A percentile compares a stretch with the other conserved stretches of the same genome.
Evolutionary conservation across 1,140 invertebrate species (phyloP).

Genomic region (Agrypnia vestita): DNA sequence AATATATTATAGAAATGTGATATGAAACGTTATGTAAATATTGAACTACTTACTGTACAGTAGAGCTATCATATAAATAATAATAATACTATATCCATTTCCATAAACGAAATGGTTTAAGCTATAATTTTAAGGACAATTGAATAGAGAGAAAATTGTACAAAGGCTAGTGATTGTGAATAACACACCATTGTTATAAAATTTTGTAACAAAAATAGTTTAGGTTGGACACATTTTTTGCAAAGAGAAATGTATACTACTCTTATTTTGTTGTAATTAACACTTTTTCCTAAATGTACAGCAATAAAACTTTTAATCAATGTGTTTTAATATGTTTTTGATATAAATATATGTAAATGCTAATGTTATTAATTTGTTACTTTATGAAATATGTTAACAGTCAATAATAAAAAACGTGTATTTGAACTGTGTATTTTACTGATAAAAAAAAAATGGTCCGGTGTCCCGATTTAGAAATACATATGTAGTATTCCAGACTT

Average conservation of each 20-base stretch:
- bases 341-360: constrained; percentile 11
- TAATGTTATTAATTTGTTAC: constrained; percentile 31
- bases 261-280: too few relatives aligned
- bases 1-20: too few relatives aligned
- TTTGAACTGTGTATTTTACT: background rate
- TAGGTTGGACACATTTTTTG: constrained; percentile 17
- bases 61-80: too few relatives aligned
- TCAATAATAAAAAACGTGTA: constrained; percentile 11
- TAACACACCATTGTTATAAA: constrained; percentile 41
- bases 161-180: constrained; percentile 55
- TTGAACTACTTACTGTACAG: too few relatives aligned
- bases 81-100: too few relatives aligned
- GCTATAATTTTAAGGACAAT: background rate
- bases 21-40: too few relatives aligned
- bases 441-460: too few relatives aligned
- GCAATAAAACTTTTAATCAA: background rate
- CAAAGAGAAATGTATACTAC: background rate
- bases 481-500: too few relatives aligned
- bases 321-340: background rate
- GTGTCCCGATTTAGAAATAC: too few relatives aligned
- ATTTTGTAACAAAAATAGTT: constrained; percentile 5
- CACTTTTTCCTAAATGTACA: background rate
- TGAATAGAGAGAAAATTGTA: constrained; percentile 20
- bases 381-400: constrained; percentile 29
- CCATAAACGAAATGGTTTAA: too few relatives aligned